A percentile compares a stretch with the other conserved stretches of the same genome.
Evolutionary conservation across 2,888 invertebrate genomes (phyloP).

Genomic region (Hydroisotoma schaefferi): DNA sequence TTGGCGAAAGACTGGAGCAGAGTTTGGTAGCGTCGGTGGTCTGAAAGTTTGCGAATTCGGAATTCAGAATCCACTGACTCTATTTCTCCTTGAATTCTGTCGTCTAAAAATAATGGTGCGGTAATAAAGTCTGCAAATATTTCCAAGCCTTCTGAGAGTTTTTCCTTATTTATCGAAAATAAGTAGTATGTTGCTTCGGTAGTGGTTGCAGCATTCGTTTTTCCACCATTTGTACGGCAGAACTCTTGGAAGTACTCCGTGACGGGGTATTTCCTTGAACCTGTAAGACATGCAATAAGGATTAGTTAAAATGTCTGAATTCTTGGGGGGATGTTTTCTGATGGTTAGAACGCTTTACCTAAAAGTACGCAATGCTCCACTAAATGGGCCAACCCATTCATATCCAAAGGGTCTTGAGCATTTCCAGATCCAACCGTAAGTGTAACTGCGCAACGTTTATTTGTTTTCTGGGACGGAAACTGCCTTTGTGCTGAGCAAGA

Average conservation of each 20-base stretch:
- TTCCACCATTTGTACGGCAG: slow-evolving; percentile 8
- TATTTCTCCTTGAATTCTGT: background rate
- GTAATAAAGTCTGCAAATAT: slow-evolving; percentile 18
- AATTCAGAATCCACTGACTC: slow-evolving; percentile 18
- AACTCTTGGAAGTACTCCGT: slow-evolving; percentile 14
- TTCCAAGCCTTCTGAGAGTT: background rate
- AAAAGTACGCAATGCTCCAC: slow-evolving; percentile 16
- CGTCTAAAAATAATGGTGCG: slow-evolving; percentile 9
- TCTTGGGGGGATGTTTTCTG: too few relatives aligned
- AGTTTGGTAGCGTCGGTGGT: background rate
- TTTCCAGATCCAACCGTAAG: slow-evolving; percentile 16
- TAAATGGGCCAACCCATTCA: slow-evolving; percentile 22
- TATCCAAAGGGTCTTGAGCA: slow-evolving; percentile 14
- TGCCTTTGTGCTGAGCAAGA: too few relatives aligned
- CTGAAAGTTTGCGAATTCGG: slow-evolving; percentile 5
- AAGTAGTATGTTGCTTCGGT: background rate
- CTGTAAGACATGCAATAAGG: too few relatives aligned
- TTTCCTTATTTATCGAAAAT: slow-evolving; percentile 8
- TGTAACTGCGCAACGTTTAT: background rate
- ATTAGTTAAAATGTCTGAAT: too few relatives aligned
- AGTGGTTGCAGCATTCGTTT: slow-evolving; percentile 13
- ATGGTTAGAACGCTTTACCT: too few relatives aligned
- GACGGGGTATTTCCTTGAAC: slow-evolving; percentile 15
- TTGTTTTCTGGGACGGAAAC: too few relatives aligned
- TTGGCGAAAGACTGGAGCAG: slow-evolving; percentile 13